phyloP scores from a whole-genome alignment of 2,113 vertebrate species.

The Arothron firmamentum region DNA sequence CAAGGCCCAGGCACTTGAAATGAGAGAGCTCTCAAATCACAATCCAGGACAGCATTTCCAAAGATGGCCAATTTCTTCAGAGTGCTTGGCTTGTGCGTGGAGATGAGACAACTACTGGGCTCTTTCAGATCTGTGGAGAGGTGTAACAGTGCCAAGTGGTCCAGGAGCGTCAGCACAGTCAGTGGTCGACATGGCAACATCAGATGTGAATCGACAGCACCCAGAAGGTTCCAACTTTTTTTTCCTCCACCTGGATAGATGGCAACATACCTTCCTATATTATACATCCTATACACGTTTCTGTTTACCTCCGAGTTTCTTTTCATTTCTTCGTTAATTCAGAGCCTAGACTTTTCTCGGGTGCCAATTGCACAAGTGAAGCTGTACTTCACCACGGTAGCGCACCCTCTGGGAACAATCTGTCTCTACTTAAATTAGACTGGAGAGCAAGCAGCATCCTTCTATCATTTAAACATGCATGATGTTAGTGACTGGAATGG shows the following conservation, averaged over 20 bases:
- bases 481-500: too few relatives aligned
- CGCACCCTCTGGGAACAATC: too few relatives aligned
- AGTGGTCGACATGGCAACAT: slow-evolving; percentile 36
- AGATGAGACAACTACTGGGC: slow-evolving; percentile 35
- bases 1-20: slow-evolving; percentile 14
- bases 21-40: slow-evolving; percentile 36
- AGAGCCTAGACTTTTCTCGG: too few relatives aligned
- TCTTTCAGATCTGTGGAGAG: slow-evolving; percentile 31
- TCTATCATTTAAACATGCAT: too few relatives aligned
- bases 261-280: neutral
- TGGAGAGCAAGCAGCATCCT: too few relatives aligned
- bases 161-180: neutral
- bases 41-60: slow-evolving; percentile 31
- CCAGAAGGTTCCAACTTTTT: neutral
- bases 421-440: too few relatives aligned
- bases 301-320: too few relatives aligned
- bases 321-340: too few relatives aligned
- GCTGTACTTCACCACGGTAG: too few relatives aligned
- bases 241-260: neutral
- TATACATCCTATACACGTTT: too few relatives aligned
- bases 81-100: slow-evolving; percentile 28
- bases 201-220: slow-evolving; percentile 18
- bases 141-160: neutral
- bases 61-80: slow-evolving; percentile 44
- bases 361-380: too few relatives aligned